Percentiles rank a stretch among this genome's conserved stretches.
These are phyloP conservation scores for Microctenopoma steveboyesi DNA, from an alignment of 2,797 vertebrate genomes.

Conservation along the genomic window DNA sequence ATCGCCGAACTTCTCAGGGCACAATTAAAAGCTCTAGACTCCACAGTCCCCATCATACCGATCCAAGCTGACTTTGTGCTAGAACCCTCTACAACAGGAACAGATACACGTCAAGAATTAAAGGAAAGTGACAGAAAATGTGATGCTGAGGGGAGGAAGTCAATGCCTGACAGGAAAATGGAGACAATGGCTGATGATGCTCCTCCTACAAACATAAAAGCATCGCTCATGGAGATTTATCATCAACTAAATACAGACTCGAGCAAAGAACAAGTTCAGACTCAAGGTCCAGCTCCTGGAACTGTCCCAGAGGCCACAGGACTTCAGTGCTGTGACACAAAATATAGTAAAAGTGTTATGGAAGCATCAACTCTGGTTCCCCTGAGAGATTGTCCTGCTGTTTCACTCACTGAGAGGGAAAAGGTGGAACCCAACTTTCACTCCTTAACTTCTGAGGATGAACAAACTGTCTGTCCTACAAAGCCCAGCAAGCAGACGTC, in stretches of 20 bases:
- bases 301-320: conserved; percentile 33
- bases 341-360: conserved; percentile 23
- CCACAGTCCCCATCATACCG: conserved; percentile 4
- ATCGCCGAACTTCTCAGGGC: conserved; percentile 72
- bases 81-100: conserved; percentile 1
- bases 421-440: neutral
- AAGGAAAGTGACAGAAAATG: conserved; percentile 13
- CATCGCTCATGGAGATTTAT: conserved; percentile 59
- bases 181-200: neutral
- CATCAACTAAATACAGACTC: conserved; percentile 41
- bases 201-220: conserved; percentile 49
- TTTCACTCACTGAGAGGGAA: conserved; percentile 13
- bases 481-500: conserved; percentile 16
- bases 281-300: conserved; percentile 30
- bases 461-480: conserved; percentile 6
- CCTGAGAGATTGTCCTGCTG: conserved; percentile 6
- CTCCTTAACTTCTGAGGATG: conserved; percentile 7
- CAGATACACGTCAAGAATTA: conserved; percentile 38
- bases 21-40: conserved; percentile 70
- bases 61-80: conserved; percentile 18
- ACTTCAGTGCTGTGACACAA: conserved; percentile 9
- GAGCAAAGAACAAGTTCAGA: conserved; percentile 8
- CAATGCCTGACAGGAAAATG: conserved; percentile 1
- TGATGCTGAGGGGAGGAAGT: conserved; percentile 24
- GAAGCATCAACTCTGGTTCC: conserved; percentile 14